phyloP scores from a whole-genome alignment of 2,113 vertebrate genomes.

The Atlantisia rogersi region DNA sequence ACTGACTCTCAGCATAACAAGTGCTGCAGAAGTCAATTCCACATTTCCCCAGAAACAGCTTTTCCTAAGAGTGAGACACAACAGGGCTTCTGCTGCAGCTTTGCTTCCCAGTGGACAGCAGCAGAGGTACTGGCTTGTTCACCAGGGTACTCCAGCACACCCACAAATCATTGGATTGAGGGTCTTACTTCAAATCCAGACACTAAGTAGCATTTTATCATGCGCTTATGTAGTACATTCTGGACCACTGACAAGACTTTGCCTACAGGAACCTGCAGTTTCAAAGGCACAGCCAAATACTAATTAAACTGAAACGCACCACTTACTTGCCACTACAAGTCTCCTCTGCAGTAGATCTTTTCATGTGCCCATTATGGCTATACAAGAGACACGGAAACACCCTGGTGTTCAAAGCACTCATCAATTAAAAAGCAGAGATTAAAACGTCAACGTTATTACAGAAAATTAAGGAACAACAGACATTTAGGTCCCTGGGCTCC shows the following conservation, averaged over 20 bases:
- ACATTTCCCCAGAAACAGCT: background rate
- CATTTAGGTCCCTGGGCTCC: background rate
- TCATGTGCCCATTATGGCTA: background rate
- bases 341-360: background rate
- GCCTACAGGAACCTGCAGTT: background rate
- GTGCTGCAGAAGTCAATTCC: background rate
- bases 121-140: background rate
- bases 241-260: background rate
- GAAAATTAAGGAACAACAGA: background rate
- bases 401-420: background rate
- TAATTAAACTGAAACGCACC: background rate
- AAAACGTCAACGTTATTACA: background rate
- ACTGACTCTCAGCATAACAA: background rate
- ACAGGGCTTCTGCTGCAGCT: rapidly evolving
- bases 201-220: background rate
- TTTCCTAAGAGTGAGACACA: background rate
- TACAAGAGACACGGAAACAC: background rate
- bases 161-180: background rate
- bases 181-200: background rate
- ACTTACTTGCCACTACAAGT: background rate
- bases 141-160: background rate
- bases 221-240: background rate
- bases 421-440: background rate
- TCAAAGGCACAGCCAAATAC: background rate
- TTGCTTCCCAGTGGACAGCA: background rate